These are phyloP conservation scores for Rallus crepitans DNA, from an alignment of 2,797 vertebrate genomes.

Conservation along the genomic window DNA sequence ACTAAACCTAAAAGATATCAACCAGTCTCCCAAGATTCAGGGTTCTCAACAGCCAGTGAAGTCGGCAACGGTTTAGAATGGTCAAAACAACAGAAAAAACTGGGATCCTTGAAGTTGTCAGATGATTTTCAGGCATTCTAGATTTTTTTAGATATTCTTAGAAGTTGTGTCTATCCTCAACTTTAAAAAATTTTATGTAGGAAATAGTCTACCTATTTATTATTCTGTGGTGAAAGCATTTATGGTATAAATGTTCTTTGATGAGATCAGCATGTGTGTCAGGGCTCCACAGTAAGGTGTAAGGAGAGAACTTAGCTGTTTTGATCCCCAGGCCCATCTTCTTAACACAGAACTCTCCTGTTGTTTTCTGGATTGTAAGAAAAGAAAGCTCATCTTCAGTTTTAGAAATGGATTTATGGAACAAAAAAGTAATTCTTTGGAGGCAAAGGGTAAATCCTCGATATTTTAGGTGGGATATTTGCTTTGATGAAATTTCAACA, in stretches of 20 bases:
- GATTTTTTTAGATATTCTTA: not conserved
- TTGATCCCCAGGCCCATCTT: not conserved
- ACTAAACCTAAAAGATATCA: not conserved
- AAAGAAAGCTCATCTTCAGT: not conserved
- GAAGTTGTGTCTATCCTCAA: not conserved
- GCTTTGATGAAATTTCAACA: not conserved
- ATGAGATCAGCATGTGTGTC: not conserved
- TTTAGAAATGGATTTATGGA: not conserved
- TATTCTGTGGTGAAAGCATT: not conserved
- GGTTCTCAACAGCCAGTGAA: not conserved
- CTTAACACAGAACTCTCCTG: not conserved
- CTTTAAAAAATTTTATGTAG: not conserved
- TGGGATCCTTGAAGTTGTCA: not conserved
- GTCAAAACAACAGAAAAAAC: not conserved
- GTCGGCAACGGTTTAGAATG: not conserved
- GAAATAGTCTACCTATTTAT: not conserved
- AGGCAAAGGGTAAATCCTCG: not conserved
- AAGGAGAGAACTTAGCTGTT: not conserved
- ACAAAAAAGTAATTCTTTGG: not conserved
- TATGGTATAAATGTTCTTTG: not conserved
- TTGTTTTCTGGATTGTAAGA: not conserved
- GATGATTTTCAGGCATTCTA: not conserved
- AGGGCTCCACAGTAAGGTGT: not conserved
- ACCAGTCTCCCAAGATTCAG: not conserved
- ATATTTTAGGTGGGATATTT: not conserved